These are phyloP conservation scores for Onychostoma macrolepis DNA, from an alignment of 2,113 vertebrate species.

Conservation along the genomic window DNA sequence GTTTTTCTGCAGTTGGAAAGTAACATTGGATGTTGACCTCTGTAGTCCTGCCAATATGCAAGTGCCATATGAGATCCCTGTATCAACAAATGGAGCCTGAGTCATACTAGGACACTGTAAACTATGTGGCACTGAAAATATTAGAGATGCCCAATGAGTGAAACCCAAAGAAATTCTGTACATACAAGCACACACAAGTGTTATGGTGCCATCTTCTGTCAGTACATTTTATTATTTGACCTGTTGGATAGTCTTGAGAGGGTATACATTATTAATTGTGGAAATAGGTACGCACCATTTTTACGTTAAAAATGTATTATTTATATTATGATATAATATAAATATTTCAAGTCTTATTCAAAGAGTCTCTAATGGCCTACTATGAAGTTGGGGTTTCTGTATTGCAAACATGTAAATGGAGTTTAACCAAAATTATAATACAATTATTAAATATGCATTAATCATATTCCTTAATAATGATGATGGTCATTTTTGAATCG, in stretches of 20 bases:
- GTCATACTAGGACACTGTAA: background rate
- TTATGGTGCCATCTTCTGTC: slow-evolving; percentile 24
- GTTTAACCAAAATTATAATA: background rate
- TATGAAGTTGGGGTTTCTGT: background rate
- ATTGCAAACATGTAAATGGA: background rate
- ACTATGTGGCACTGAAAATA: slow-evolving; percentile 1
- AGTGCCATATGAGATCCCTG: slow-evolving; percentile 14
- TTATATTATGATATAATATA: no score
- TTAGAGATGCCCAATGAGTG: background rate
- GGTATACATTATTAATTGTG: background rate
- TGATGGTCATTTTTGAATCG: background rate
- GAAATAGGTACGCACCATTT: background rate
- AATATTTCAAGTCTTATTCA: background rate
- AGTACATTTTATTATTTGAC: background rate
- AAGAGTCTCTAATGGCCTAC: background rate
- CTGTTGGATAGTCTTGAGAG: background rate
- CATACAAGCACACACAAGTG: background rate
- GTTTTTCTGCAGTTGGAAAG: background rate
- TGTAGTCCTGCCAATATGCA: background rate
- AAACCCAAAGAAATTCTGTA: background rate
- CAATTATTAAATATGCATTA: background rate
- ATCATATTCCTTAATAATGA: background rate
- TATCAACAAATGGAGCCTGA: background rate
- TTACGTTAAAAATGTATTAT: no score
- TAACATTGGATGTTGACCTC: background rate